These are phyloP conservation scores for Eupithecia centaureata DNA, from an alignment of 2,888 invertebrate genomes.

Conservation along the genomic window DNA sequence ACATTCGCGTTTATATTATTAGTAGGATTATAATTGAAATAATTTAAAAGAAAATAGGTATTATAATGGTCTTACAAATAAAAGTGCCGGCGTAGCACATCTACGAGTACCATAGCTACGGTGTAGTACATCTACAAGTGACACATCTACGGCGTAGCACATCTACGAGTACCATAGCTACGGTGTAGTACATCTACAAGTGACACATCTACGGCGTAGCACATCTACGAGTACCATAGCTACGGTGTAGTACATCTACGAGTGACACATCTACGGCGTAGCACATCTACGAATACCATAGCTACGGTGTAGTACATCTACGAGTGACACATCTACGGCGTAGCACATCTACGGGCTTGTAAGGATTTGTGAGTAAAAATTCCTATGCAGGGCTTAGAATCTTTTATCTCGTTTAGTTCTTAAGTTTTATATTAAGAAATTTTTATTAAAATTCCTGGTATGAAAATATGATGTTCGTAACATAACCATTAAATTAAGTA, in stretches of 20 bases:
- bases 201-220: slow-evolving; percentile 4
- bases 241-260: slow-evolving; percentile 1
- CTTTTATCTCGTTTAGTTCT: no score
- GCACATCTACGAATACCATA: not conserved
- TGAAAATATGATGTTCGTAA: not conserved
- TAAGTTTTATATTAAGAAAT: not conserved
- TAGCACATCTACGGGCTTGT: not conserved
- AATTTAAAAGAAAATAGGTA: no score
- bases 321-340: not conserved
- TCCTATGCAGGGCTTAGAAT: not conserved
- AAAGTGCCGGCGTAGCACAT: not conserved
- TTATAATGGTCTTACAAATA: no score
- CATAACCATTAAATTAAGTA: not conserved
- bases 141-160: not conserved
- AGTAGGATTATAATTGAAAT: no score
- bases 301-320: slow-evolving; percentile 3
- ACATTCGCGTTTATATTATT: no score
- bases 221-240: not conserved
- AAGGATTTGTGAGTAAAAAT: not conserved
- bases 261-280: not conserved
- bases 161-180: not conserved
- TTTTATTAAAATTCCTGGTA: not conserved
- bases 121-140: not conserved
- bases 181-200: not conserved
- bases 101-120: not conserved